Evolutionary conservation across 2,888 invertebrate species (phyloP).

Genomic region (Ochlodes sylvanus): DNA sequence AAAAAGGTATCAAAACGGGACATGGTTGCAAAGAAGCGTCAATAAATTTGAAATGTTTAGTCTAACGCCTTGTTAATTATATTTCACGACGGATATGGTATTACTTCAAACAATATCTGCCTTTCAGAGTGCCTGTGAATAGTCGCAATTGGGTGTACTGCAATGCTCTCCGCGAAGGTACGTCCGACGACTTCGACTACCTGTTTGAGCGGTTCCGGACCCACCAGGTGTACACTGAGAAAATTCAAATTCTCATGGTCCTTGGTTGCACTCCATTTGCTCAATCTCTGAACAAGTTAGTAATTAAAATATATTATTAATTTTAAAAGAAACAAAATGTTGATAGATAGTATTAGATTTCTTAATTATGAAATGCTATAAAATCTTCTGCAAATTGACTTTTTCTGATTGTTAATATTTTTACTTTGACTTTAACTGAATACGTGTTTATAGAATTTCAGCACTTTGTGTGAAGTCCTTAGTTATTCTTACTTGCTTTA

Average conservation of each 20-base stretch:
- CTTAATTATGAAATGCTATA: no score
- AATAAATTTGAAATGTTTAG: no score
- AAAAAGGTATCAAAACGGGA: no score
- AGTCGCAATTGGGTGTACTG: constrained; percentile 90
- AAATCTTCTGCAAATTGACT: no score
- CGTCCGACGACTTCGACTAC: constrained; percentile 86
- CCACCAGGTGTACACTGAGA: constrained; percentile 88
- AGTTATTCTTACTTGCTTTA: no score
- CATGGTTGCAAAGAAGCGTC: no score
- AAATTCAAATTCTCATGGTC: constrained; percentile 86
- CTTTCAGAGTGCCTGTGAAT: constrained; percentile 66
- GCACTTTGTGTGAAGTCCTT: no score
- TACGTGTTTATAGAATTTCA: no score
- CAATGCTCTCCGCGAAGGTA: constrained; percentile 88
- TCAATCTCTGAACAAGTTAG: constrained; percentile 78
- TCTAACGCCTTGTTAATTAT: no score
- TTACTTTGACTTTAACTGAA: no score
- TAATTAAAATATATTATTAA: constrained; percentile 29
- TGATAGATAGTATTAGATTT: no score
- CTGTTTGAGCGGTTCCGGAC: constrained; percentile 86
- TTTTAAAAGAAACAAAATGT: not conserved
- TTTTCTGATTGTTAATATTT: no score
- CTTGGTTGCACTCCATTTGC: constrained; percentile 88
- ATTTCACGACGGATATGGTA: not conserved
- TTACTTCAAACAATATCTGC: constrained; percentile 17